A percentile compares a stretch with the other conserved stretches of the same genome.
Conservation (phyloP, 2,888 invertebrate genomes). For the Artemia sp. region DNA sequence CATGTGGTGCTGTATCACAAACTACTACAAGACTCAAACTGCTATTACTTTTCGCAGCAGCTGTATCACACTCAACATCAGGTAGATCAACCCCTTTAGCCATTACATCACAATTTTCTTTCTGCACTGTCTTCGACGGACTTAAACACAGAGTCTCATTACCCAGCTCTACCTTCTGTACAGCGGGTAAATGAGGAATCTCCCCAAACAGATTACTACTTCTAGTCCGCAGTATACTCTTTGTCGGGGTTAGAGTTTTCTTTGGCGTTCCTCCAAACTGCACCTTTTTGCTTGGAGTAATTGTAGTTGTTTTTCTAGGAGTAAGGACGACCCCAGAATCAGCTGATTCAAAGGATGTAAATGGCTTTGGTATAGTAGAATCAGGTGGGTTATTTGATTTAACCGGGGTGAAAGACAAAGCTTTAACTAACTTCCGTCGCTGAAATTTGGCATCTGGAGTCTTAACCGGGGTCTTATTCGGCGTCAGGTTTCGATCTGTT, state of each 20-base stretch:
- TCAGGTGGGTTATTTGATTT: background rate
- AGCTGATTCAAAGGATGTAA: background rate
- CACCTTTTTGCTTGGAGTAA: background rate
- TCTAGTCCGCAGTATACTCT: constrained; percentile 7
- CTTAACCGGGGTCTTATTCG: constrained; percentile 1
- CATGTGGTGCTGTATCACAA: no score
- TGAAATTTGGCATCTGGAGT: background rate
- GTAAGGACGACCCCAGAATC: constrained; percentile 14
- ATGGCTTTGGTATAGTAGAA: background rate
- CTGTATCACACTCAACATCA: constrained; percentile 1
- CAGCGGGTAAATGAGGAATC: background rate
- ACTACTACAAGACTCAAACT: background rate
- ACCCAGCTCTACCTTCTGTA: constrained; percentile 12
- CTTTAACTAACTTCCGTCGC: background rate
- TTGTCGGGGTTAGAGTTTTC: constrained; percentile 6
- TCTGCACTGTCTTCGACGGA: background rate
- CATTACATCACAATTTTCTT: background rate
- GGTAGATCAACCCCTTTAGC: background rate
- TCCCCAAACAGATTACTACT: background rate
- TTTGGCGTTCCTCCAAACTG: background rate
- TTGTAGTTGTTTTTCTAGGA: background rate
- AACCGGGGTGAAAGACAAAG: background rate
- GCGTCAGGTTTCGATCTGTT: background rate
- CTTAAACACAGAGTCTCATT: background rate
- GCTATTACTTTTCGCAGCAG: background rate